phyloP scores from a whole-genome alignment of 2,888 invertebrate species.

The Malthinus seriepunctatus region DNA sequence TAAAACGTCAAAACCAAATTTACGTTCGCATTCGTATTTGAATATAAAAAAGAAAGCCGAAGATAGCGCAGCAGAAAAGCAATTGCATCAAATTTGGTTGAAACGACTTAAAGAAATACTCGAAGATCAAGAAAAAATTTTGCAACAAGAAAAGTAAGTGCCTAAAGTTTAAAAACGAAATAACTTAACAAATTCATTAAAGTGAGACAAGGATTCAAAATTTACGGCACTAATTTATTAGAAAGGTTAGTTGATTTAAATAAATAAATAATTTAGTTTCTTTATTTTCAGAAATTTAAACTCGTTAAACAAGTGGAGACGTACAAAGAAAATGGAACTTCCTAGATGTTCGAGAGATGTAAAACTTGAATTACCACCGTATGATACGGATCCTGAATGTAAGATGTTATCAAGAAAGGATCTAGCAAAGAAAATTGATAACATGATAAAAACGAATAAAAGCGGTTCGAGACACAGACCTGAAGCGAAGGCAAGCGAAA shows the following conservation, averaged over 20 bases:
- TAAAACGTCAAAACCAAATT: conserved; percentile 42
- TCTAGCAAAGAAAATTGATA: conserved; percentile 39
- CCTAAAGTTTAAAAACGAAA: neutral
- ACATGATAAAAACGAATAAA: conserved; percentile 32
- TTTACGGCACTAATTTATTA: too few relatives aligned
- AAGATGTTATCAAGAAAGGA: conserved; percentile 56
- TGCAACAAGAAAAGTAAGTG: conserved; percentile 65
- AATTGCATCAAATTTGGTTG: conserved; percentile 58
- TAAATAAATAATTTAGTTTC: neutral
- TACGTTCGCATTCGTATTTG: conserved; percentile 54
- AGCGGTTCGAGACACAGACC: conserved; percentile 40
- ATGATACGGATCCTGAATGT: conserved; percentile 62
- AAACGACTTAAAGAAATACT: conserved; percentile 62
- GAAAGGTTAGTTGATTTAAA: too few relatives aligned
- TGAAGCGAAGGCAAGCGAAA: conserved; percentile 49
- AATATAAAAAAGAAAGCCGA: conserved; percentile 41
- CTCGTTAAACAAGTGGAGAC: conserved; percentile 60
- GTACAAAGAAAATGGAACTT: conserved; percentile 40
- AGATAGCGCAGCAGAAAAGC: conserved; percentile 52
- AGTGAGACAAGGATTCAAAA: too few relatives aligned
- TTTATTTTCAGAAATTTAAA: conserved; percentile 52
- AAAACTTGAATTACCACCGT: conserved; percentile 50
- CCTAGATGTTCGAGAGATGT: conserved; percentile 18
- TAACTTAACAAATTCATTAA: too few relatives aligned
- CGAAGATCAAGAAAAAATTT: conserved; percentile 58